Percentiles rank a stretch among this genome's conserved stretches.
Evolutionary conservation across 2,113 vertebrate genomes (phyloP).

Genomic region (Proteles cristata): DNA sequence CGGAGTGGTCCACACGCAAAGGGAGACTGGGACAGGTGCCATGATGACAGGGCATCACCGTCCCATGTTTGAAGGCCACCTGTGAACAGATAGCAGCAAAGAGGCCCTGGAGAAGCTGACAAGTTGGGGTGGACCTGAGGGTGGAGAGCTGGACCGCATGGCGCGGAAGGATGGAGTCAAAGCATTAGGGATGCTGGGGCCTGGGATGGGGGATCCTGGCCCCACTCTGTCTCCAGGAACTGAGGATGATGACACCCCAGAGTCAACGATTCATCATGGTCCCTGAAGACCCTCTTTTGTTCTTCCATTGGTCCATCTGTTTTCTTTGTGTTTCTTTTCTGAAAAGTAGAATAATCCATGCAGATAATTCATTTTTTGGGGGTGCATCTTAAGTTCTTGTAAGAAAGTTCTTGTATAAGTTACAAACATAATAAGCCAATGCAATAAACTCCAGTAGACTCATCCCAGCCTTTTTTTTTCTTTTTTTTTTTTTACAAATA

Average conservation of each 20-base stretch:
- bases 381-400: no score
- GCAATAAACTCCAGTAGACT: accelerated
- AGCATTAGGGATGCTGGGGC: background rate
- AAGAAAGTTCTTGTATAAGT: background rate
- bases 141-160: background rate
- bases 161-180: accelerated
- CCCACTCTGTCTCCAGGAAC: no score
- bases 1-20: background rate
- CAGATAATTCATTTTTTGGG: background rate
- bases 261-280: accelerated
- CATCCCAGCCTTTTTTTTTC: accelerated
- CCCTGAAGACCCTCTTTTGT: accelerated
- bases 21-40: background rate
- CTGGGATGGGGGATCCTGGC: no score
- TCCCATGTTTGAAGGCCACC: background rate
- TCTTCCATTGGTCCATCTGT: background rate
- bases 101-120: background rate
- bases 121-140: background rate
- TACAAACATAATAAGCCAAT: background rate
- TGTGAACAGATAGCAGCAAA: background rate
- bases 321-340: background rate
- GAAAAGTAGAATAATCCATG: background rate
- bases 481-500: no score
- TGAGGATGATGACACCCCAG: background rate
- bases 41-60: no score